Conservation (phyloP, 2,113 vertebrate species). For the Callocephalon fimbriatum region DNA sequence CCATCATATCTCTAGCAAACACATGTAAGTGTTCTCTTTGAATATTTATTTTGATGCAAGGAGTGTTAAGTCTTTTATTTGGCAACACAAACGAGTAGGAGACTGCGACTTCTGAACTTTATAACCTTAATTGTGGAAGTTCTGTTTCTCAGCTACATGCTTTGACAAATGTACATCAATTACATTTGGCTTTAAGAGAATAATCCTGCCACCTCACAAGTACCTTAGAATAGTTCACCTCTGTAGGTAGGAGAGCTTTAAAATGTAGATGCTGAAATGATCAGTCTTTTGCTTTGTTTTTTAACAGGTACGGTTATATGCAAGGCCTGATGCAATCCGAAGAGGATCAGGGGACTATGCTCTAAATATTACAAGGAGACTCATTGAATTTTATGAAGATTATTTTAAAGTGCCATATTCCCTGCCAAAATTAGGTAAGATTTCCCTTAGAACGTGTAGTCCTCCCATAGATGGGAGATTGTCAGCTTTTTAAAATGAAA, state of each 20-base stretch:
- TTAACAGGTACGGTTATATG: constrained; percentile 92
- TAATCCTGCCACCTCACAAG: neutral
- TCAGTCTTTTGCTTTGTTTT: constrained; percentile 42
- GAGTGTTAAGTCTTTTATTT: constrained; percentile 60
- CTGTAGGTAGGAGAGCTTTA: neutral
- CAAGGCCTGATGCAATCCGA: constrained; percentile 92
- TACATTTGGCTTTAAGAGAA: neutral
- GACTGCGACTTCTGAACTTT: constrained; percentile 47
- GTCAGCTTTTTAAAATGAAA: neutral
- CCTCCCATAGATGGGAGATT: neutral
- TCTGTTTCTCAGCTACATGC: neutral
- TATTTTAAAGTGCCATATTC: constrained; percentile 98
- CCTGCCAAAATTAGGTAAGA: constrained; percentile 97
- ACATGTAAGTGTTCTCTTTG: constrained; percentile 71
- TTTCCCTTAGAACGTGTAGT: neutral
- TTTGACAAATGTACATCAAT: neutral
- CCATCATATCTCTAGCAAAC: constrained; percentile 76
- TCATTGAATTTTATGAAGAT: constrained; percentile 98
- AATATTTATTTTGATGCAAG: constrained; percentile 73
- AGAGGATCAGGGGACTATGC: constrained; percentile 96
- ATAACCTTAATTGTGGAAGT: constrained; percentile 47
- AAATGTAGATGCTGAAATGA: constrained; percentile 48
- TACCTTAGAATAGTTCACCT: neutral
- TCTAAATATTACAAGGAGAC: constrained; percentile 94
- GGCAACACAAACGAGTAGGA: neutral